Base-by-base conservation (phyloP, 1,140 invertebrate genomes). In the Neotoxoptera formosana region DNA sequence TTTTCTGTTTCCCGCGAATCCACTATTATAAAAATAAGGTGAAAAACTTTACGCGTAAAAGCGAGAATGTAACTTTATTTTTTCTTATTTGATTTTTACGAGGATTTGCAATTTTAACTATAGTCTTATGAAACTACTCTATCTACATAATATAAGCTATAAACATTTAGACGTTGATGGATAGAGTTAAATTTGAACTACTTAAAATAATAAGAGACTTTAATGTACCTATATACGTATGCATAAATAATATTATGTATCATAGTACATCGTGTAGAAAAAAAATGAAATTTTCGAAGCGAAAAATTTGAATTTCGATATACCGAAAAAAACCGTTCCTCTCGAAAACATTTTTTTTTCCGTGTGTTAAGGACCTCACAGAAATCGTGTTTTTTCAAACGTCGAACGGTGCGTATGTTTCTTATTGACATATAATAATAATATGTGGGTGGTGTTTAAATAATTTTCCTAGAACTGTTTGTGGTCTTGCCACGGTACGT, bases 21-120 rank as follows among this genome's bases (percentile, higher is more conserved):
- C 20, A 36, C 20, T 23, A 36, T 89, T 89, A 89, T 89, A 56
- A 89, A 89, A 89, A 89, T 89, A 89, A 89, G 8, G 34, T 11
- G 51, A 89, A 56, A 23, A 89, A 89, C 88, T 53, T 89, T 41
- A 41, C 21, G 34, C 20, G 21, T 89, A 56, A 89, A 88, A 89
- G 2, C 25, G 20, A 89, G 51, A 56, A 56, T 56, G 34, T 41
- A 56, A 36, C 21, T 89, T 56, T 56, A 25, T 88, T 89, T 41
- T 86, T 56, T 56, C 34, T 89, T 56, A 56, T 89, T 89, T 89
- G 48, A 56, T 89, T 89, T 89, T 89, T 89, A 89, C 51, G 51
- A 56, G n/a, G 34, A 56, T 53, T 89, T 53, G 0, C 34, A 53
- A 34, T 53, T 89, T 56, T 34, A 89, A 34, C 30, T 89, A 34